phyloP scores from a whole-genome alignment of 1,140 invertebrate genomes.

The Gonioctena quinquepunctata region DNA sequence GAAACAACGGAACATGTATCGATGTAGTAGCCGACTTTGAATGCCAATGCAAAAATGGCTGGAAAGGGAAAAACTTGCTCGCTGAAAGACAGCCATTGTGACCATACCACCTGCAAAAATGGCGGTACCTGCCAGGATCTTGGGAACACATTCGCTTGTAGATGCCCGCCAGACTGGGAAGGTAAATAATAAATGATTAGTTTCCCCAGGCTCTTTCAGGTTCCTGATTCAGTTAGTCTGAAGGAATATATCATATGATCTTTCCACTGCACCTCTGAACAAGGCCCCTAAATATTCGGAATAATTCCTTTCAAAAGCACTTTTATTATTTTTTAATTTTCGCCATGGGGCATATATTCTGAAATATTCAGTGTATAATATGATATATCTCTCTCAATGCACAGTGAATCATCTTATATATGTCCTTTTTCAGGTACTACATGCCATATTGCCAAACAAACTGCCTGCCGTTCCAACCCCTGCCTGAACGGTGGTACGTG shows the following conservation, averaged over 20 bases:
- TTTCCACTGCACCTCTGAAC: too few relatives aligned
- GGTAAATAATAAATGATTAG: too few relatives aligned
- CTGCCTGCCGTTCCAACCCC: slow-evolving; percentile 72
- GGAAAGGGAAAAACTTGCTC: slow-evolving; percentile 79
- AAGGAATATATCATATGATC: too few relatives aligned
- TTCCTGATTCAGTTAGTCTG: too few relatives aligned
- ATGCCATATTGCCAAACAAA: slow-evolving; percentile 70
- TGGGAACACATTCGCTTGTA: slow-evolving; percentile 67
- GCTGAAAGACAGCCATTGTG: slow-evolving; percentile 67
- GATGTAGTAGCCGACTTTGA: slow-evolving; percentile 75
- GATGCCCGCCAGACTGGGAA: slow-evolving; percentile 69
- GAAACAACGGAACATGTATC: slow-evolving; percentile 76
- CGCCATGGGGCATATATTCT: too few relatives aligned
- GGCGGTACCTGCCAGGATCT: slow-evolving; percentile 70
- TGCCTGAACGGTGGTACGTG: slow-evolving; percentile 79
- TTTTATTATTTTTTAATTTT: too few relatives aligned
- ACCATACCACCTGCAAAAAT: slow-evolving; percentile 66
- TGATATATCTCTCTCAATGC: neutral
- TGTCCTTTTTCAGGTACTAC: slow-evolving; percentile 59
- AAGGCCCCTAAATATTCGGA: too few relatives aligned
- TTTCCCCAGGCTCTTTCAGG: too few relatives aligned
- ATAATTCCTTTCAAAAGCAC: too few relatives aligned
- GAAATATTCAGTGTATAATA: too few relatives aligned
- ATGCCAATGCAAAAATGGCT: slow-evolving; percentile 75
- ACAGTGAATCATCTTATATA: neutral